A percentile compares a stretch with the other conserved stretches of the same genome.
Conservation (phyloP, 2,888 invertebrate species). For the Steromphala cineraria region DNA sequence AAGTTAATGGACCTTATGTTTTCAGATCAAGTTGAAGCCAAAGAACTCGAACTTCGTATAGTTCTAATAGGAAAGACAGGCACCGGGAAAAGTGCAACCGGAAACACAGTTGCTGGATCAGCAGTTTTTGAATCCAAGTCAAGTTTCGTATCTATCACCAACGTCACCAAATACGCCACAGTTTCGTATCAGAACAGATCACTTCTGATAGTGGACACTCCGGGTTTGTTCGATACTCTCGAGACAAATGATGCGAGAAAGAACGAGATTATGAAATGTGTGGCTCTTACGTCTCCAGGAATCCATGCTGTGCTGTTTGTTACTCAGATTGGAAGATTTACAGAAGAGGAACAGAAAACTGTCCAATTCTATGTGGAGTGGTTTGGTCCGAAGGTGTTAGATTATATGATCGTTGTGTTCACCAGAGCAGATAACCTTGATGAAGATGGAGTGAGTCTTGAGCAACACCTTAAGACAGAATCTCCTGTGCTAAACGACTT, state of each 20-base stretch:
- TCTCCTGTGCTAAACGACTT: background rate
- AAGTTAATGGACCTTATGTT: too few relatives aligned
- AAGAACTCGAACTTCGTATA: background rate
- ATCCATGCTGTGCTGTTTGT: background rate
- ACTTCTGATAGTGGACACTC: background rate
- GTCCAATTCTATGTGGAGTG: background rate
- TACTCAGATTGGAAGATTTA: background rate
- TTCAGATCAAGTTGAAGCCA: too few relatives aligned
- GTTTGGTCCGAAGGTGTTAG: background rate
- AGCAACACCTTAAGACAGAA: background rate
- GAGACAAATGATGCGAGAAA: background rate
- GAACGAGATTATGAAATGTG: background rate
- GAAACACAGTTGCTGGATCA: background rate
- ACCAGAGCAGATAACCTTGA: background rate
- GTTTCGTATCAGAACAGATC: background rate
- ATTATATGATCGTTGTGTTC: background rate
- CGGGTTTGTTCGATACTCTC: background rate
- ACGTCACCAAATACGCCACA: background rate
- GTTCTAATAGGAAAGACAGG: background rate
- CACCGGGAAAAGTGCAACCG: background rate
- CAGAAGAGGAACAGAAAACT: background rate
- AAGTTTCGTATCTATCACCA: background rate
- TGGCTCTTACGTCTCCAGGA: background rate
- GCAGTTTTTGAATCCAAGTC: background rate
- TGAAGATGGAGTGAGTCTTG: background rate